phyloP scores from a whole-genome alignment of 2,113 vertebrate species.

The Coregonus clupeaformis region DNA sequence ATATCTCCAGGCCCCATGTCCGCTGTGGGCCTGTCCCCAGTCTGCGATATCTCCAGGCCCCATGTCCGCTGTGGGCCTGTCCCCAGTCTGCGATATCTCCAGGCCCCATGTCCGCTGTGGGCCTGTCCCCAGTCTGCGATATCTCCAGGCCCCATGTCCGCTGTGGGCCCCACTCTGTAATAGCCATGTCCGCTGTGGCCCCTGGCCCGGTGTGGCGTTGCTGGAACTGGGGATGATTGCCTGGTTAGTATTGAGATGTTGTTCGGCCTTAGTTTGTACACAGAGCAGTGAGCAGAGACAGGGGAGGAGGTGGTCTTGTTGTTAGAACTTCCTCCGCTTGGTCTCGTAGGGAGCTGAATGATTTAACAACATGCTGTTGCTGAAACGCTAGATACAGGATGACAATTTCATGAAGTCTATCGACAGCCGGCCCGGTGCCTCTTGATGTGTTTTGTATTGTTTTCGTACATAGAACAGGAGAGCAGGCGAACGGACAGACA shows the following conservation, averaged over 20 bases:
- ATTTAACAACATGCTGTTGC: constrained; percentile 8
- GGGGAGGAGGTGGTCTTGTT: background rate
- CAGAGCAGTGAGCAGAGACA: background rate
- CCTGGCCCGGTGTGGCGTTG: background rate
- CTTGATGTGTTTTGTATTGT: constrained; percentile 26
- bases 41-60: too few relatives aligned
- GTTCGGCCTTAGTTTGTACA: background rate
- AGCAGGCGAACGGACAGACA: background rate
- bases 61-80: too few relatives aligned
- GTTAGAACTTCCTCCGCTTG: constrained; percentile 13
- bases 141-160: too few relatives aligned
- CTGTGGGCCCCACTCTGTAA: background rate
- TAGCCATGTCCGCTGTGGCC: background rate
- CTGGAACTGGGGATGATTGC: constrained; percentile 8
- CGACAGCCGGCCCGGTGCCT: background rate
- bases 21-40: too few relatives aligned
- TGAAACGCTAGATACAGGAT: constrained; percentile 14
- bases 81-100: too few relatives aligned
- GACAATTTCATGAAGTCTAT: constrained; percentile 15
- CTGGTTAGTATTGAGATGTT: constrained; percentile 20
- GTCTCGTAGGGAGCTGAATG: constrained; percentile 18
- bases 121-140: too few relatives aligned
- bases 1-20: too few relatives aligned
- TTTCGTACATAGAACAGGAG: background rate
- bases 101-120: too few relatives aligned